These are phyloP conservation scores for Pachycephala philippinensis DNA, from an alignment of 2,113 vertebrate genomes.

Conservation along the genomic window DNA sequence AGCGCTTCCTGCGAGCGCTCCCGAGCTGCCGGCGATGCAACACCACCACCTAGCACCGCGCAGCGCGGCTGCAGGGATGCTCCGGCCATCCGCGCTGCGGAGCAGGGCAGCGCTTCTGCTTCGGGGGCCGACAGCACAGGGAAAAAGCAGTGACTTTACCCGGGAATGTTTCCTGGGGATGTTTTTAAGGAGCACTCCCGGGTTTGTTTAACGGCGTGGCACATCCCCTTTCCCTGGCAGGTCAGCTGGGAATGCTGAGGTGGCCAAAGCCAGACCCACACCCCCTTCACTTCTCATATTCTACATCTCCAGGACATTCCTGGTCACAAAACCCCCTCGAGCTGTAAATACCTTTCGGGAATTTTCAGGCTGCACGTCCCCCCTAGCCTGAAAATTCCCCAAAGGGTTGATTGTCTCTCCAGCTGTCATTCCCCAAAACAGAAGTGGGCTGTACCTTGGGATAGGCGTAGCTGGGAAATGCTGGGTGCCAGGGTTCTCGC, in stretches of 20 bases:
- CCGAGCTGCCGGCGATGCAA: background rate
- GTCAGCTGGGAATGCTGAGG: background rate
- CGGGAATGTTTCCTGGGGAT: accelerated
- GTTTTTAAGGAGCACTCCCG: background rate
- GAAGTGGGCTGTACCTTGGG: background rate
- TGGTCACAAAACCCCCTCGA: accelerated
- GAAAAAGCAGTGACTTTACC: accelerated
- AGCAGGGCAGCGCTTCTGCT: background rate
- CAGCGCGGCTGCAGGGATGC: background rate
- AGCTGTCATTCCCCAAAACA: background rate
- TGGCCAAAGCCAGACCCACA: background rate
- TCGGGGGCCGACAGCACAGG: accelerated
- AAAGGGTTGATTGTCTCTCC: background rate
- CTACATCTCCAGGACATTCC: background rate
- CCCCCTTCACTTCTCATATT: background rate
- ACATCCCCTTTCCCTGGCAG: accelerated
- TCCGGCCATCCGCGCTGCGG: accelerated
- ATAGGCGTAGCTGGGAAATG: accelerated
- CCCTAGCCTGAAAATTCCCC: background rate
- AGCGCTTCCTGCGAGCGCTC: background rate
- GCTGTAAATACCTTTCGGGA: background rate
- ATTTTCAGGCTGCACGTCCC: too few species aligned
- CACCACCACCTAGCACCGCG: constrained; percentile 8
- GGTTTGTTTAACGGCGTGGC: background rate
- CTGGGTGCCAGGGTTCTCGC: background rate